Percentiles rank a stretch among this genome's conserved stretches.
These are phyloP conservation scores for Apogon talboti DNA, from an alignment of 2,797 vertebrate species.

Conservation along the genomic window DNA sequence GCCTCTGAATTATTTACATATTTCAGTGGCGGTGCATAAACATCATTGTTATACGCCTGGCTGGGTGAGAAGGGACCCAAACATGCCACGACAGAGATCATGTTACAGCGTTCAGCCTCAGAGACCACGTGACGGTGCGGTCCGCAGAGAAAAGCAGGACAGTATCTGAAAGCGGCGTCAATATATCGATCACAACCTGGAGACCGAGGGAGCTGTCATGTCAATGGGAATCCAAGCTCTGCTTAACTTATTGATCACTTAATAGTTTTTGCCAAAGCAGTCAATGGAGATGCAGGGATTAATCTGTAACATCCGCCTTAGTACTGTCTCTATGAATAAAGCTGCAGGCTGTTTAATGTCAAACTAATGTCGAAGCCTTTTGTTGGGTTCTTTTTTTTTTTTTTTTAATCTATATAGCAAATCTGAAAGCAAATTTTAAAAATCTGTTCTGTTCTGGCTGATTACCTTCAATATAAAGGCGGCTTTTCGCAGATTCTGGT, in stretches of 20 bases:
- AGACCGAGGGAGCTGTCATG: conserved; percentile 52
- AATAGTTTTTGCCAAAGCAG: conserved; percentile 71
- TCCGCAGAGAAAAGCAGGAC: conserved; percentile 7
- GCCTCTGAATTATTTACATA: conserved; percentile 77
- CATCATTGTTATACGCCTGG: conserved; percentile 57
- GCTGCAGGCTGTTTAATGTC: conserved; percentile 8
- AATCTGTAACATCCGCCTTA: conserved; percentile 47
- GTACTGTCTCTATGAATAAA: conserved; percentile 19
- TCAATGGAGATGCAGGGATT: conserved; percentile 61
- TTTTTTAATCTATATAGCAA: background rate
- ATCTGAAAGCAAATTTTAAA: conserved; percentile 9
- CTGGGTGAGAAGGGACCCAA: conserved; percentile 54
- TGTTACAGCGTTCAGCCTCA: conserved; percentile 40
- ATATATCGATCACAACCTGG: conserved; percentile 66
- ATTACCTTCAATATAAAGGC: conserved; percentile 23
- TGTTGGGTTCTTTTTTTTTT: background rate
- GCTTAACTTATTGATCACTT: conserved; percentile 74
- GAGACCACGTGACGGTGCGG: conserved; percentile 31
- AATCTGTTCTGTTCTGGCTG: conserved; percentile 17
- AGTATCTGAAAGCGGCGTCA: conserved; percentile 43
- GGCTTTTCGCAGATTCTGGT: conserved; percentile 22
- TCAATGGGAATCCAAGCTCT: conserved; percentile 52
- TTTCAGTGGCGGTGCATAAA: conserved; percentile 56
- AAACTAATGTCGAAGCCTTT: no score
- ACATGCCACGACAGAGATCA: conserved; percentile 57